These are phyloP conservation scores for Progne subis DNA, from an alignment of 2,113 vertebrate species.

Conservation along the genomic window DNA sequence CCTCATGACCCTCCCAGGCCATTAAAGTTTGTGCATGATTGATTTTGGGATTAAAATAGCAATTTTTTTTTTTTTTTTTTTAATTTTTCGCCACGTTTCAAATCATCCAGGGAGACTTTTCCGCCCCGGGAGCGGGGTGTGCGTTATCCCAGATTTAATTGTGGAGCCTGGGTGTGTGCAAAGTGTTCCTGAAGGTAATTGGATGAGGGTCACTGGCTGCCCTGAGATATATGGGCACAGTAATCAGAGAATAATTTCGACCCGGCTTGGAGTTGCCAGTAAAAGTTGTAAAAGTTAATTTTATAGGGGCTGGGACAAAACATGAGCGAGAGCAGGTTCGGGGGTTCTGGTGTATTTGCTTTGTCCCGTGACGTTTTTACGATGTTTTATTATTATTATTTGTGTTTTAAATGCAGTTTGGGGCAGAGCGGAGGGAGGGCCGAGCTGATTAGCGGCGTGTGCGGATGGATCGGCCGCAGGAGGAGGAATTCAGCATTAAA, in stretches of 20 bases:
- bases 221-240: constrained; percentile 49
- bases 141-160: constrained; percentile 22
- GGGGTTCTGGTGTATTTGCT: not conserved
- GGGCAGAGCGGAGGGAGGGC: not conserved
- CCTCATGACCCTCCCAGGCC: not conserved
- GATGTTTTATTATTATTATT: constrained; percentile 58
- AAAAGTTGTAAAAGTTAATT: constrained; percentile 58
- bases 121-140: not conserved
- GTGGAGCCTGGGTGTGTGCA: constrained; percentile 3
- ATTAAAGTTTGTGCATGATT: not conserved
- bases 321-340: not conserved
- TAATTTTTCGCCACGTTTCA: not conserved
- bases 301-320: constrained; percentile 30
- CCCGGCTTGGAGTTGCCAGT: not conserved
- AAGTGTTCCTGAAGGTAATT: constrained; percentile 48
- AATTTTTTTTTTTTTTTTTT: not conserved
- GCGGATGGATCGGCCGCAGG: not conserved
- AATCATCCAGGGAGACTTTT: constrained; percentile 19
- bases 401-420: constrained; percentile 12
- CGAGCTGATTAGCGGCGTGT: not conserved
- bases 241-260: constrained; percentile 59
- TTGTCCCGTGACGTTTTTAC: constrained; percentile 35
- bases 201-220: constrained; percentile 61
- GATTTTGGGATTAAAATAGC: not conserved
- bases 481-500: not conserved